These are phyloP conservation scores for Morpho achilles DNA, from an alignment of 2,888 invertebrate genomes.

Conservation along the genomic window DNA sequence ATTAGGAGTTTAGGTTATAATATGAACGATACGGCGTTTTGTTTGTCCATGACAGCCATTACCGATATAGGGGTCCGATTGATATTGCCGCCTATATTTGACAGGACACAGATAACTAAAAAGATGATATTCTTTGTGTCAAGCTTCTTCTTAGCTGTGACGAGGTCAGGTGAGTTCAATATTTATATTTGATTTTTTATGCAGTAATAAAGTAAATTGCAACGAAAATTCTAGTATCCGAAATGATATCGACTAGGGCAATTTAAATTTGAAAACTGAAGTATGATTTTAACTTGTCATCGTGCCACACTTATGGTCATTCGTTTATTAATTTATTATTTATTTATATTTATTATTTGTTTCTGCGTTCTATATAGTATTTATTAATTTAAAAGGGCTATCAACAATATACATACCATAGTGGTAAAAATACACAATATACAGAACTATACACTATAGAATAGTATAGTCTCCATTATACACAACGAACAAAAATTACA, in stretches of 20 bases:
- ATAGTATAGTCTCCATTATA: too few species aligned
- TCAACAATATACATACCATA: too few species aligned
- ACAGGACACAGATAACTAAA: conserved; percentile 82
- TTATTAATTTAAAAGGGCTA: too few species aligned
- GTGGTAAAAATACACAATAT: too few species aligned
- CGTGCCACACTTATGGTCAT: too few species aligned
- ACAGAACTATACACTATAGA: too few species aligned
- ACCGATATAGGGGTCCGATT: conserved; percentile 86
- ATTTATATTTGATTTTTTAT: conserved; percentile 2
- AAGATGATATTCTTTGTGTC: conserved; percentile 86
- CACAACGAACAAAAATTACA: too few species aligned
- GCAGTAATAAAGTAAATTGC: neutral
- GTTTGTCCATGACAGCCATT: conserved; percentile 86
- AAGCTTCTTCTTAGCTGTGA: conserved; percentile 84
- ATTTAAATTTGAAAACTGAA: too few species aligned
- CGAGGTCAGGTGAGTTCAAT: conserved; percentile 83
- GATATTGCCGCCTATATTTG: conserved; percentile 86
- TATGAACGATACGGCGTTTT: conserved; percentile 84
- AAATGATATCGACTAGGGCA: too few species aligned
- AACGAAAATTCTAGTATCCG: too few species aligned
- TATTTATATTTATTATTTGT: conserved; percentile 10
- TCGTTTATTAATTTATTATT: conserved; percentile 3
- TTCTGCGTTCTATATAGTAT: neutral
- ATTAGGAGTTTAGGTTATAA: conserved; percentile 80
- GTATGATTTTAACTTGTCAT: too few species aligned